Percentiles rank a stretch among this genome's conserved stretches.
These are phyloP conservation scores for Pristionchus japonicus DNA, from an alignment of 2,888 invertebrate species.

Conservation along the genomic window DNA sequence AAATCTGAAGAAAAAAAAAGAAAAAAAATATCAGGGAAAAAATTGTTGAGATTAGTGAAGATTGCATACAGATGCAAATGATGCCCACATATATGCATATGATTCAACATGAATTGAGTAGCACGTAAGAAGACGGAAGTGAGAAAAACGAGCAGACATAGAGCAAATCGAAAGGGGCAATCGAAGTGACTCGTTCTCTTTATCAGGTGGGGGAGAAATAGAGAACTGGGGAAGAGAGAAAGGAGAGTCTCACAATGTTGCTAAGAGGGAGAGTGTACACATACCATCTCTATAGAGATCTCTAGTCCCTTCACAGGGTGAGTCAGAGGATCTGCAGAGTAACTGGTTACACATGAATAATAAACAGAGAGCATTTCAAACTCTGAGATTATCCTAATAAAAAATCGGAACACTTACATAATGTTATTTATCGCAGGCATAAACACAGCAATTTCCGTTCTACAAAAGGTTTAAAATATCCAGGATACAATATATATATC, in stretches of 20 bases:
- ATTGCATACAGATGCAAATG: too few species aligned
- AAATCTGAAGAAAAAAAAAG: too few species aligned
- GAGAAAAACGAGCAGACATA: background rate
- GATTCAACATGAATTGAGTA: too few species aligned
- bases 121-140: background rate
- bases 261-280: background rate
- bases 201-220: constrained; percentile 24
- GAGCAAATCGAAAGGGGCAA: background rate
- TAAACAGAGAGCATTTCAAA: background rate
- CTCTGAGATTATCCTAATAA: too few species aligned
- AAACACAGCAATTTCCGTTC: too few species aligned
- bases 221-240: background rate
- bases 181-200: constrained; percentile 35
- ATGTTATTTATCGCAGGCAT: too few species aligned
- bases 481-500: too few species aligned
- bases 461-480: too few species aligned
- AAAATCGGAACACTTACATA: too few species aligned
- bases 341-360: background rate
- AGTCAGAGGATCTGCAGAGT: background rate
- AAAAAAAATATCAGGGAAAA: too few species aligned
- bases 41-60: too few species aligned
- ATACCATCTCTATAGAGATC: constrained; percentile 13
- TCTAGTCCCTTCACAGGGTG: background rate
- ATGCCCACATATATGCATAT: too few species aligned
- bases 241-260: background rate